Evolutionary conservation across 2,797 vertebrate species (phyloP), one percentile per base, ranked within the genome.

Genomic region (Lithobates sylvaticus): DNA sequence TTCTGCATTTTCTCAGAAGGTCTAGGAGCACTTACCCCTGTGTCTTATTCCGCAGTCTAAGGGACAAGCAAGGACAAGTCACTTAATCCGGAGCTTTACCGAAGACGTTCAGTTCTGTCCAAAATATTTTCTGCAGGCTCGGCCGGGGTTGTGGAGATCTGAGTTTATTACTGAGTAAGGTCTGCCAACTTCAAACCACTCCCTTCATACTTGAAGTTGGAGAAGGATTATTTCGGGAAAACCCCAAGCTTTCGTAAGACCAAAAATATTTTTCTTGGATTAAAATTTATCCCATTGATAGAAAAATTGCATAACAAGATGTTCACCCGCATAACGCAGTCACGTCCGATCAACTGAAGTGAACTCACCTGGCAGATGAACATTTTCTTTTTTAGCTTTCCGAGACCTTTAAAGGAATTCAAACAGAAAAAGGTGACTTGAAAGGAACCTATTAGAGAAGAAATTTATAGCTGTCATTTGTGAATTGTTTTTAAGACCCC

Each of bases 151-250:
- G 16, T 69, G 69, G 58, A 87, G 50, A 29, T 29, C 65, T 47
- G 29, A n/a, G 21, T 61, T 15, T 81, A 61, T 75, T 81, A 67
- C 8, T 61, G 21, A 29, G 39, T 65, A 64, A 50, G 42, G 10
- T 82, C 44, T 34, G 80, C 80, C 81, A 87, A 42, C 29, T 27
- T 23, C 13, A 13, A 72, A 54, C n/a, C 80, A 73, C 85, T 78
- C 80, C 85, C 85, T 72, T 72, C 29, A 5, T 76, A 21, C 9
- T 15, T 23, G 73, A 68, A 10, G 16, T 68, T 26, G 15, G 18
- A 34, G 81, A 1, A 68, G 23, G 70, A 58, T 13, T 54, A 50
- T 21, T 36, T 13, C 7, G 61, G 84, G 84, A 75, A 86, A 81
- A 27, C 50, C 84, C 71, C 71, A 42, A 39, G 10, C 50, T 71